A percentile compares a stretch with the other conserved stretches of the same genome.
Evolutionary conservation across 2,113 vertebrate genomes (phyloP).

Genomic region (Brachyhypopomus occidentalis): DNA sequence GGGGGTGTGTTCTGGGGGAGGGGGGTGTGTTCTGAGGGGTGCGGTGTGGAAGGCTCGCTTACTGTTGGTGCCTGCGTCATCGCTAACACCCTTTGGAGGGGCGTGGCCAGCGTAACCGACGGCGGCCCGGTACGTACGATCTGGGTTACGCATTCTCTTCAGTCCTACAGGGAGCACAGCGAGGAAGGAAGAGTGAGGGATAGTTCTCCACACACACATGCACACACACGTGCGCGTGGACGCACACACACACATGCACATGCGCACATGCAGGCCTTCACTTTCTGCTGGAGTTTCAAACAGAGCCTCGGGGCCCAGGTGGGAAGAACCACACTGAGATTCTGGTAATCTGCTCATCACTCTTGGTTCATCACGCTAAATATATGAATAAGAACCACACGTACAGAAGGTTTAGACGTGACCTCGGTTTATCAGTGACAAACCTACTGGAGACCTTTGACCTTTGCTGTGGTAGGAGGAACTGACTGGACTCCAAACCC

Average conservation of each 20-base stretch:
- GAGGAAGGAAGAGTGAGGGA: slow-evolving; percentile 42
- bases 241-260: too few relatives aligned
- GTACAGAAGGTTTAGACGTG: not conserved
- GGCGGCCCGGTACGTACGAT: slow-evolving; percentile 77
- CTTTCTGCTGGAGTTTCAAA: not conserved
- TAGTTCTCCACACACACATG: slow-evolving; percentile 14
- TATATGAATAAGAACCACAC: not conserved
- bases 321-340: not conserved
- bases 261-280: not conserved
- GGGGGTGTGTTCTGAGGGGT: slow-evolving; percentile 1
- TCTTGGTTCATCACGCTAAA: not conserved
- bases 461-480: not conserved
- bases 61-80: slow-evolving; percentile 78
- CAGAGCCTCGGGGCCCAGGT: not conserved
- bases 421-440: too few relatives aligned
- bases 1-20: not conserved
- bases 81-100: slow-evolving; percentile 74
- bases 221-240: too few relatives aligned
- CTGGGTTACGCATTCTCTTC: slow-evolving; percentile 80
- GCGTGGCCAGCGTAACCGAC: slow-evolving; percentile 77
- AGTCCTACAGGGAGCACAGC: slow-evolving; percentile 65
- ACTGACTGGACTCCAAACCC: not conserved
- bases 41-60: slow-evolving; percentile 63
- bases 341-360: not conserved
- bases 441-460: too few relatives aligned